phyloP scores from a whole-genome alignment of 1,140 invertebrate genomes.

The Euura lappo region DNA sequence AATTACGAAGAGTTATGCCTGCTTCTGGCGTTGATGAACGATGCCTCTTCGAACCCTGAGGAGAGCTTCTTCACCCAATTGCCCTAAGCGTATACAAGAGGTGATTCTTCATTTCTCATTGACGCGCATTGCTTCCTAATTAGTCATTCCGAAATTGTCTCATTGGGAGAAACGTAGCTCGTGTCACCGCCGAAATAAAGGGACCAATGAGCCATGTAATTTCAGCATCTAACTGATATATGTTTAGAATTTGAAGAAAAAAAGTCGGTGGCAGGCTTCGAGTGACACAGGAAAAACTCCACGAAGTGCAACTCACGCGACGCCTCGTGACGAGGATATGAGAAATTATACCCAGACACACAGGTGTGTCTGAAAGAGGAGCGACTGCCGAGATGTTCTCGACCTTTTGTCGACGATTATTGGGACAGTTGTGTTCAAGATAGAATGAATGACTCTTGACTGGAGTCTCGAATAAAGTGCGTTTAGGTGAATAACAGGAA shows the following conservation, averaged over 20 bases:
- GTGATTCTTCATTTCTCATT: background rate
- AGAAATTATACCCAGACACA: background rate
- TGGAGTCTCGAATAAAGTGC: background rate
- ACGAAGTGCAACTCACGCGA: background rate
- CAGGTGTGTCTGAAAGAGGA: background rate
- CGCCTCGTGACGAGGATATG: background rate
- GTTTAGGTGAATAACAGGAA: background rate
- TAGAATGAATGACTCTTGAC: background rate
- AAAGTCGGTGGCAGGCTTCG: constrained; percentile 11
- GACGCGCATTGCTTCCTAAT: constrained; percentile 3
- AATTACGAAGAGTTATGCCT: constrained; percentile 1
- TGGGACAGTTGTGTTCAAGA: background rate
- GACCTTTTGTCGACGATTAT: background rate
- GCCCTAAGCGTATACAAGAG: background rate
- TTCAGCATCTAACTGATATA: background rate
- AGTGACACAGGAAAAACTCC: constrained; percentile 8
- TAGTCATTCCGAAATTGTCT: constrained; percentile 1
- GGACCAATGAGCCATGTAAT: background rate
- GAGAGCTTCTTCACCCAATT: background rate
- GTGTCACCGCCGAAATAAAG: background rate
- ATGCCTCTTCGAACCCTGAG: background rate
- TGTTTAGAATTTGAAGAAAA: background rate
- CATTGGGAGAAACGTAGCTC: background rate
- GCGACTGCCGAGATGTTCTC: background rate
- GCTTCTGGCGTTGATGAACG: background rate